Evolutionary conservation across 37 sponge, comb jelly and placozoan species (phyloP).

Genomic region (Petrosia ficiformis): DNA sequence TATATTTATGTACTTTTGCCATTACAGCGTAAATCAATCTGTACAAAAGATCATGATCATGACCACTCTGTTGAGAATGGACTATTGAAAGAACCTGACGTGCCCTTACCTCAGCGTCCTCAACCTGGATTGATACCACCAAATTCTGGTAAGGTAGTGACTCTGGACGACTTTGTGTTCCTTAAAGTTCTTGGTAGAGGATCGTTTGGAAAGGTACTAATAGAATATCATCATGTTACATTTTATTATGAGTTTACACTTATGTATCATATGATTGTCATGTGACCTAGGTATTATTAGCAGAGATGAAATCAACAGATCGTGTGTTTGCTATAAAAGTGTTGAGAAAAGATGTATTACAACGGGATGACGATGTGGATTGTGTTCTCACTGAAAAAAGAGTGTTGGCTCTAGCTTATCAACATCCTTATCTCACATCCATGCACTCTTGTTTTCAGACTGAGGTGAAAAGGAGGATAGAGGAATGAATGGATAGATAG

Average conservation of each 20-base stretch:
- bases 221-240: neutral
- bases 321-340: slow-evolving; percentile 94
- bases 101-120: slow-evolving; percentile 34
- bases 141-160: slow-evolving; percentile 35
- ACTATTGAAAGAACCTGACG: slow-evolving; percentile 7
- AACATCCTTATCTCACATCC: slow-evolving; percentile 89
- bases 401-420: slow-evolving; percentile 83
- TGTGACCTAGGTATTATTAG: slow-evolving; percentile 92
- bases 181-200: slow-evolving; percentile 96
- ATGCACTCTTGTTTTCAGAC: slow-evolving; percentile 96
- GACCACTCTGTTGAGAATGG: slow-evolving; percentile 22
- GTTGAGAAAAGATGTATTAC: slow-evolving; percentile 84
- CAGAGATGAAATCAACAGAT: slow-evolving; percentile 71
- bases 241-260: neutral
- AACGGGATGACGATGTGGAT: slow-evolving; percentile 91
- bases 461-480: slow-evolving; percentile 74
- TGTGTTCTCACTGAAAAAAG: slow-evolving; percentile 96
- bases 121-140: neutral
- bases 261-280: neutral
- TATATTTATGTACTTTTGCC: no score
- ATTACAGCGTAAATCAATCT: no score
- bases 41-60: no score
- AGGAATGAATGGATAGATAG: no score
- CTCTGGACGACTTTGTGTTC: slow-evolving; percentile 77
- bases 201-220: slow-evolving; percentile 86